These are phyloP conservation scores for Anisognathus igniventris DNA, from an alignment of 2,797 vertebrate genomes.

Conservation along the genomic window DNA sequence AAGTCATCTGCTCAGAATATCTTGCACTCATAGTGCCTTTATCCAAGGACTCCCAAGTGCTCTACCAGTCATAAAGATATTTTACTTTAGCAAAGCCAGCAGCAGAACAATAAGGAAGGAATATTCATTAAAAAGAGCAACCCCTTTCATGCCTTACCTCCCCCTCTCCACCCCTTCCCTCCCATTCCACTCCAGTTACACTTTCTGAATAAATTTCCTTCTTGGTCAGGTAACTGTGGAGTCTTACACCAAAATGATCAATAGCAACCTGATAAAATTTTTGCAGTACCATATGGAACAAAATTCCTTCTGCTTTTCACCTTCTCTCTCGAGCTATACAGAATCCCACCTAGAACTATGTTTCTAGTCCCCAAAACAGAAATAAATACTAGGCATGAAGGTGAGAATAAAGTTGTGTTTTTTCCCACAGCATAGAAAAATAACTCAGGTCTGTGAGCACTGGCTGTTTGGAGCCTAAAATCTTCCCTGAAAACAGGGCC, in stretches of 20 bases:
- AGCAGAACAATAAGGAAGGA: not conserved
- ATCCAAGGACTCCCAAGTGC: not conserved
- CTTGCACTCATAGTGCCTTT: not conserved
- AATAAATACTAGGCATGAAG: not conserved
- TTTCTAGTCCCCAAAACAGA: not conserved
- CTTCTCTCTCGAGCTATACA: not conserved
- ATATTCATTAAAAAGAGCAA: not conserved
- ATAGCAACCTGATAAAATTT: not conserved
- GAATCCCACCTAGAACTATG: not conserved
- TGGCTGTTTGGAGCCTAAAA: not conserved
- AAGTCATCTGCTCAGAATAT: not conserved
- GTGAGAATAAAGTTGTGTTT: not conserved
- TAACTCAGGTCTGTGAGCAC: not conserved
- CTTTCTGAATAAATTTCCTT: not conserved
- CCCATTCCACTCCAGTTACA: accelerated
- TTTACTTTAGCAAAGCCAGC: not conserved
- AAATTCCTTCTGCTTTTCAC: not conserved
- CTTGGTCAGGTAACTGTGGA: not conserved
- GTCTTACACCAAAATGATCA: not conserved
- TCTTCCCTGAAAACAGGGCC: not conserved
- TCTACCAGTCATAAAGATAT: not conserved
- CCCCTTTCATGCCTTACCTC: not conserved
- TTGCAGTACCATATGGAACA: not conserved
- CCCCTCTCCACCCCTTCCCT: accelerated
- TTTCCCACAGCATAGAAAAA: not conserved